These are phyloP conservation scores for Eupithecia centaureata DNA, from an alignment of 2,888 invertebrate genomes.

Conservation along the genomic window DNA sequence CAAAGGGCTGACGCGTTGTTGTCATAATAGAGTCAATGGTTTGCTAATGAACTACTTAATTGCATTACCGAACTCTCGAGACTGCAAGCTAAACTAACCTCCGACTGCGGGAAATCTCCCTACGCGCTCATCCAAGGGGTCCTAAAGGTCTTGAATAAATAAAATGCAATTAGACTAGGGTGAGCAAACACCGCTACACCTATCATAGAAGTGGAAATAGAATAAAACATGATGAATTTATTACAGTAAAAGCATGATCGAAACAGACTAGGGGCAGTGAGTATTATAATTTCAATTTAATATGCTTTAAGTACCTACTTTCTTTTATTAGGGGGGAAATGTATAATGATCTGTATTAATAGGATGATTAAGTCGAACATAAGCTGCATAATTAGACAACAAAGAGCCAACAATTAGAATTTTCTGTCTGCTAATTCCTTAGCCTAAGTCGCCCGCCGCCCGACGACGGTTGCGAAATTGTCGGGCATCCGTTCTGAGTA, in stretches of 20 bases:
- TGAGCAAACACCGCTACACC: constrained; percentile 48
- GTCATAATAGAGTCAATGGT: constrained; percentile 36
- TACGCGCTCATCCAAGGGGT: constrained; percentile 59
- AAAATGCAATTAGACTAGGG: constrained; percentile 78
- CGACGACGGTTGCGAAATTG: constrained; percentile 53
- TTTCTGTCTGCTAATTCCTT: constrained; percentile 64
- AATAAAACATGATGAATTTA: constrained; percentile 59
- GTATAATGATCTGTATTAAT: not conserved
- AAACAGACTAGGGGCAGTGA: constrained; percentile 47
- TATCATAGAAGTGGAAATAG: constrained; percentile 48
- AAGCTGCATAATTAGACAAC: constrained; percentile 55
- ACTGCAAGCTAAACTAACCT: constrained; percentile 65
- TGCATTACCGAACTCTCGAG: constrained; percentile 50
- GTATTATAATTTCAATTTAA: constrained; percentile 34
- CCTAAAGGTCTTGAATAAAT: constrained; percentile 75
- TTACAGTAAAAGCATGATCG: constrained; percentile 35
- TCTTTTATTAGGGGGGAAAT: not conserved
- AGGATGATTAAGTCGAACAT: not conserved
- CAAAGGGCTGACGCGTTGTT: constrained; percentile 10
- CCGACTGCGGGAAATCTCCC: constrained; percentile 56
- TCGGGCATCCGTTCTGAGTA: constrained; percentile 58
- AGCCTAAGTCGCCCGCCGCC: constrained; percentile 38
- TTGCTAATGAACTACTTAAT: constrained; percentile 48
- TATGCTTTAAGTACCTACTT: not conserved
- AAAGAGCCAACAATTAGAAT: constrained; percentile 59